A percentile compares a stretch with the other conserved stretches of the same genome.
Conservation (phyloP, 2,888 invertebrate genomes). For the Idaea aversata region DNA sequence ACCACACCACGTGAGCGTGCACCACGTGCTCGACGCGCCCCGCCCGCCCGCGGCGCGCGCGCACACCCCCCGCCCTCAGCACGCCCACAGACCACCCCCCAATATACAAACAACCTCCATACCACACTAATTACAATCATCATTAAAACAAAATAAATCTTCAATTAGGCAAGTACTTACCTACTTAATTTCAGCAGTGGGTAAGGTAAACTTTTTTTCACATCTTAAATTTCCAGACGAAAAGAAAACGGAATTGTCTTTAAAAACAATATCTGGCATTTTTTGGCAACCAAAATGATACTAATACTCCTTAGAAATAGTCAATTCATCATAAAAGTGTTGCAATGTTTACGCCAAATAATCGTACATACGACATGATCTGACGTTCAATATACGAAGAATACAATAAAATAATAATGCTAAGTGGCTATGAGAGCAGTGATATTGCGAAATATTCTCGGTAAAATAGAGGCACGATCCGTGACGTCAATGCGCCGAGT, state of each 20-base stretch:
- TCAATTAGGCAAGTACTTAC: no score
- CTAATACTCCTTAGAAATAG: neutral
- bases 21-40: slow-evolving; percentile 70
- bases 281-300: neutral
- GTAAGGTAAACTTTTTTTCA: no score
- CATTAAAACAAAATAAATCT: no score
- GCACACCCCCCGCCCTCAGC: slow-evolving; percentile 24
- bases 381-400: slow-evolving; percentile 10
- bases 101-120: neutral
- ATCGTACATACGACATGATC: slow-evolving; percentile 12
- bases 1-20: slow-evolving; percentile 69
- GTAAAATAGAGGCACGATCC: slow-evolving; percentile 31
- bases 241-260: no score
- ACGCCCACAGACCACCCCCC: slow-evolving; percentile 6
- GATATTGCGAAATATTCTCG: slow-evolving; percentile 36
- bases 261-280: neutral
- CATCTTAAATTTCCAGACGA: no score
- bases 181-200: no score
- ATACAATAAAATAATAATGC: slow-evolving; percentile 17
- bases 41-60: slow-evolving; percentile 39
- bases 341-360: slow-evolving; percentile 13
- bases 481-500: slow-evolving; percentile 39
- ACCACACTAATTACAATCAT: no score
- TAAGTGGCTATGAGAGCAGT: slow-evolving; percentile 15
- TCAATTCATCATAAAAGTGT: neutral